phyloP scores from a whole-genome alignment of 2,113 vertebrate species.

The Silurus meridionalis region DNA sequence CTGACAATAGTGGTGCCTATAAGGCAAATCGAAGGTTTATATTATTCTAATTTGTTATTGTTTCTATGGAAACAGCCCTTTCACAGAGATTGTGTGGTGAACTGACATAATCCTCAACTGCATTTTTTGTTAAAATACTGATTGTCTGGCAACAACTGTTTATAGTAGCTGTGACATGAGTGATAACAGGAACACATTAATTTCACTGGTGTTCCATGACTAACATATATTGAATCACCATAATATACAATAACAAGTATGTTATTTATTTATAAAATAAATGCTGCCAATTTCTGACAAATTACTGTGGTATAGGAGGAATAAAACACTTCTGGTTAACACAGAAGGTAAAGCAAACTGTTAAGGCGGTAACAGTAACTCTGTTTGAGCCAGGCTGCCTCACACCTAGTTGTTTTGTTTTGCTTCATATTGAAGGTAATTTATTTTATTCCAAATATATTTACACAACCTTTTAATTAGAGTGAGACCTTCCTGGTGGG shows the following conservation, averaged over 20 bases:
- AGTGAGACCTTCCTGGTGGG: background rate
- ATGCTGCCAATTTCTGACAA: background rate
- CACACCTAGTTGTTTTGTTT: background rate
- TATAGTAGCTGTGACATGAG: background rate
- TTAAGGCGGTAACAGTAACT: background rate
- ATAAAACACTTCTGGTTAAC: background rate
- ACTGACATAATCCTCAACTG: background rate
- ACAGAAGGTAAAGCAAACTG: background rate
- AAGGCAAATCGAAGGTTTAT: background rate
- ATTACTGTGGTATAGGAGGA: background rate
- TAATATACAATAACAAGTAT: background rate
- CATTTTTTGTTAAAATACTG: background rate
- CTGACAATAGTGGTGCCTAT: background rate
- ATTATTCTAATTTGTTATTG: background rate
- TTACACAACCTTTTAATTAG: background rate
- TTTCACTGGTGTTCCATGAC: background rate
- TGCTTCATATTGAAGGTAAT: background rate
- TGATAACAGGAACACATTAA: background rate
- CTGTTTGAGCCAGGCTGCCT: background rate
- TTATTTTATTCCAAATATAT: background rate
- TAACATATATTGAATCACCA: background rate
- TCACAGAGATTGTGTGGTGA: background rate
- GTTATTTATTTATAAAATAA: background rate
- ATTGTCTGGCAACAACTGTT: background rate
- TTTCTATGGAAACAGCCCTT: background rate